Evolutionary conservation across 2,888 invertebrate species (phyloP), one percentile per base, ranked within the genome.

Genomic region (Mythimna lalbum): DNA sequence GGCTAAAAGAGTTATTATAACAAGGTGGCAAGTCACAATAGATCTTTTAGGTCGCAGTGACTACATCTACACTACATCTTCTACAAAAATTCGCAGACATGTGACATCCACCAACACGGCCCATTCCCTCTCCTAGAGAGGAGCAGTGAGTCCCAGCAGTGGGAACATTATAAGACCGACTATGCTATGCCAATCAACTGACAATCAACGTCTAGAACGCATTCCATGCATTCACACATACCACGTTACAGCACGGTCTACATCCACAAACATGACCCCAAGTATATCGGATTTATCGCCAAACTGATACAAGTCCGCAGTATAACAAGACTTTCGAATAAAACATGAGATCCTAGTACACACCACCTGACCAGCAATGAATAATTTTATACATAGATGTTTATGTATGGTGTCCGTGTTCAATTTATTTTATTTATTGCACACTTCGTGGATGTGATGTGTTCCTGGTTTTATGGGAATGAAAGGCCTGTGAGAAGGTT

Each of bases 331-430:
- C 59, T 47, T 10, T 1, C 65, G 85, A 83, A 85, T 85, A 84
- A 85, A 84, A 85, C 85, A 85, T 85, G 84, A 85, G 80, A 17
- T 36, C 76, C 36, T 74, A 27, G 68, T 57, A 68, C 59, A 66
- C 21, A 73, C 67, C 59, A 84, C 85, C 85, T 86, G 84, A 59
- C 70, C 80, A 52, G 73, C 82, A 82, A 84, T 84, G 84, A 84
- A 85, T 84, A 86, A 85, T 76, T 80, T 77, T 75, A 72, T 61
- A 60, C 63, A 50, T 53, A 9, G 59, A 78, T 84, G 80, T 80
- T 81, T 81, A 85, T 85, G 73, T 75, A 82, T 81, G 67, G 62
- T 53, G 33, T 39, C 23, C 47, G 55, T 55, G 72, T 75, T 69
- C 82, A 74, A 76, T 85, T 76, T 85, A 82, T 76, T 82, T 82